Conservation (phyloP, 2,888 invertebrate genomes). For the Thera britannica region DNA sequence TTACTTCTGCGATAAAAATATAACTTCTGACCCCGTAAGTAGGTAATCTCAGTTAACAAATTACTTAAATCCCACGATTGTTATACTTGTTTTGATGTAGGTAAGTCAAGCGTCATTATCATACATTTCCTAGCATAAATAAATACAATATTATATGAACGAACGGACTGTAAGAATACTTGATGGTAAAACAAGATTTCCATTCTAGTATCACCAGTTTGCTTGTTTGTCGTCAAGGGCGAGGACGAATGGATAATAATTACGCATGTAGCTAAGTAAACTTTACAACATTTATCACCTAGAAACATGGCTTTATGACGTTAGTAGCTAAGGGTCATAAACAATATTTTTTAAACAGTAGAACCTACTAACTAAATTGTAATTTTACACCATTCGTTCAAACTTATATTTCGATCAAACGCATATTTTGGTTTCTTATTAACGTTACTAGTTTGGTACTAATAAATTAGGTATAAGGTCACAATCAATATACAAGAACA, state of each 20-base stretch:
- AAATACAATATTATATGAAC: constrained; percentile 35
- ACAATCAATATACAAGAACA: constrained; percentile 10
- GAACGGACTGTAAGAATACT: constrained; percentile 39
- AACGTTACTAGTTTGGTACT: background rate
- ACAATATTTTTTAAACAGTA: too few relatives aligned
- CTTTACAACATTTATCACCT: constrained; percentile 9
- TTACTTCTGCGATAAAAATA: constrained; percentile 59
- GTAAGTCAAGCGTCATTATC: background rate
- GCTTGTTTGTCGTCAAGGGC: constrained; percentile 60
- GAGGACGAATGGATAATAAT: constrained; percentile 51
- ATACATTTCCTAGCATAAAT: constrained; percentile 22
- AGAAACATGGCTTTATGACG: constrained; percentile 1
- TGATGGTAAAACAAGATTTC: constrained; percentile 53
- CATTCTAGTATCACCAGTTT: constrained; percentile 54
- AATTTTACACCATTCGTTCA: too few relatives aligned
- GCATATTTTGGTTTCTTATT: background rate
- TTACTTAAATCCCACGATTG: background rate
- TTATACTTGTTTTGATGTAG: too few relatives aligned
- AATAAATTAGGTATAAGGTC: constrained; percentile 3
- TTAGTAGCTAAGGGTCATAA: background rate
- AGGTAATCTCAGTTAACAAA: constrained; percentile 21
- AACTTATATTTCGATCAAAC: background rate
- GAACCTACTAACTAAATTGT: too few relatives aligned
- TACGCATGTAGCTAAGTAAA: constrained; percentile 25
- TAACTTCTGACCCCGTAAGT: constrained; percentile 66